phyloP scores from a whole-genome alignment of 2,888 invertebrate genomes.

The Schizaphis graminum region DNA sequence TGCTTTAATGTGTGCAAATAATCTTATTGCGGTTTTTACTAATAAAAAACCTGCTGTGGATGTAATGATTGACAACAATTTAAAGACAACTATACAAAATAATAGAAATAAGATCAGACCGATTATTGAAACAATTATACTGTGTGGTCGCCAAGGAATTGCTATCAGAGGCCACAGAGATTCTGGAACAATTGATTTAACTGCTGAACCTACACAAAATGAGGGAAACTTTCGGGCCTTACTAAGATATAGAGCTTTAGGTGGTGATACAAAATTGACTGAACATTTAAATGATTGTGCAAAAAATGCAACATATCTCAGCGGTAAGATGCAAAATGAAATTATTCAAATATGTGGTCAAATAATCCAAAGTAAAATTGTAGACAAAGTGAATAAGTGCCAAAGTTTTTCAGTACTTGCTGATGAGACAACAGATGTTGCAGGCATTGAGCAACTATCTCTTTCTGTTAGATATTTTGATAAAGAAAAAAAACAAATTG shows the following conservation, averaged over 20 bases:
- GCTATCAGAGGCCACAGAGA: constrained; percentile 42
- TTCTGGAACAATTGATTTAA: constrained; percentile 45
- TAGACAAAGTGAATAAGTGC: too few relatives aligned
- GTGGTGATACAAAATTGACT: too few relatives aligned
- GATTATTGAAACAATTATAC: background rate
- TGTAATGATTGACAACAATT: too few relatives aligned
- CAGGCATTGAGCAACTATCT: constrained; percentile 69
- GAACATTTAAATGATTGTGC: too few relatives aligned
- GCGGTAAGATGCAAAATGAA: constrained; percentile 69
- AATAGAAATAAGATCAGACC: background rate
- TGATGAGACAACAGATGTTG: constrained; percentile 69
- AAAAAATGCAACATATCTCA: too few relatives aligned
- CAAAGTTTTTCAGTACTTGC: constrained; percentile 63
- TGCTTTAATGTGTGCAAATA: too few relatives aligned
- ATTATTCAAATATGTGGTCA: constrained; percentile 68
- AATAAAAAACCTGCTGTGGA: too few relatives aligned
- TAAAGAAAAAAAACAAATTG: background rate
- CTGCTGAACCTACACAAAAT: constrained; percentile 31
- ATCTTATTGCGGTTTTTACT: too few relatives aligned
- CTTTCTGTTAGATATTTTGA: constrained; percentile 68
- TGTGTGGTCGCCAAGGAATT: constrained; percentile 28
- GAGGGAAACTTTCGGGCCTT: constrained; percentile 58
- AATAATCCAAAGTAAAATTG: constrained; percentile 58
- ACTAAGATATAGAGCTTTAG: constrained; percentile 43
- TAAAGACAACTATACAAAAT: background rate